Base-by-base conservation (phyloP, 2,797 vertebrate species). In the Serranus cabrilla region DNA sequence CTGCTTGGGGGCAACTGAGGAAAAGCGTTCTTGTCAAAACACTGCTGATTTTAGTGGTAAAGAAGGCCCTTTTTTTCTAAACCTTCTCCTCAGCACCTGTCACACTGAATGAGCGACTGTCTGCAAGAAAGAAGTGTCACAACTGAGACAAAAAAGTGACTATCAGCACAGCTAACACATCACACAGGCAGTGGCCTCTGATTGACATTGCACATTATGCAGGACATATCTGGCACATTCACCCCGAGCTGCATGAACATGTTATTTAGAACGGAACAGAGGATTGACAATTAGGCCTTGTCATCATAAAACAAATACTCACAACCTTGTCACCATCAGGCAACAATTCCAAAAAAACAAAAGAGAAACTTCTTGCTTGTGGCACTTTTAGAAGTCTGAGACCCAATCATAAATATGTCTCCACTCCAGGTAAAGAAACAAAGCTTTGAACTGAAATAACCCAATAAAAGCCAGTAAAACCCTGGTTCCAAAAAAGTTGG, bases 1-100 rank as follows among this genome's bases (percentile, higher is more conserved):
- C 56, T 54, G 78, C 80, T 83, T 70, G 59, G 73, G 77, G 77
- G 86, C 78, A 86, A 74, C 76, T 61, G 72, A 68, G 58, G 59
- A 80, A 86, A 86, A 86, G 66, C 34, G 13, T 59, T 84, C 63
- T 73, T 90, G 89, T 91, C 87, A 90, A 87, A 92, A 91, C 83
- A 84, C 49, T 70, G 78, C 58, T 65, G 78, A 89, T 81, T 83
- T 88, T 80, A 50, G 74, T 50, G 63, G 65, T 76, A 84, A 89
- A 84, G 67, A 81, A 82, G 56, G 34, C 6, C 9, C 42, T 34
- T 56, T 74, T 73, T 82, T 75, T 46, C 57, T 4, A 66, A 87
- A 82, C 66, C 69, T 81, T 75, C 73, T 86, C 68, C 65, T 80
- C 83, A 85, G 86, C 73, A 87, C 78, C 84, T 87, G 86, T 93